Base-by-base conservation (phyloP, 92 coral and sea anemone genomes). In the Siderastrea radians region DNA sequence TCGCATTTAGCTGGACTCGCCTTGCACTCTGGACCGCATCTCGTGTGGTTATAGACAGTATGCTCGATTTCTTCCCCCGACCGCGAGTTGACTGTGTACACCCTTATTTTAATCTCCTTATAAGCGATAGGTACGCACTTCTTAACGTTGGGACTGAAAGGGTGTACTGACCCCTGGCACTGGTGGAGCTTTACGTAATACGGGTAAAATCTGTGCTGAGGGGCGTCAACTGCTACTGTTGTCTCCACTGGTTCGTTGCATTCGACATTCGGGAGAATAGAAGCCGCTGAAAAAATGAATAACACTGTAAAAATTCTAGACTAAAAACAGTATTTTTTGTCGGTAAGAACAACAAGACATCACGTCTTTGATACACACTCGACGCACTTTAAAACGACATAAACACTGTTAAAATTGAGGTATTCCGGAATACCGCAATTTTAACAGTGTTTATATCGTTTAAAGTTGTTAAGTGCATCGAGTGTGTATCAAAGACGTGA, bases 141-240 rank as follows among this genome's bases (percentile, higher is more conserved):
- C 8, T 80, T 76, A 46, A 85, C 61, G 58, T 82, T 79, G 19
- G 98, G 98, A 11, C 80, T 76, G 47, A n/a, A 26, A 0, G 0
- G 2, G 1, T 63, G 59, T 52, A 87, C 91, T 15, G 98, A 91
- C 3, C 98, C 98, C 6, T 93, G 88, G 69, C 98, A 95, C 0
- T 92, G 93, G 65, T 93, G 87, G 7, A 95, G 81, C 61, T 71
- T 76, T 17, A 95, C 84, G 63, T 82, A 88, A 77, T 86, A 93
- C 0, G 98, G 98, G 66, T 68, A 86, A 38, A 69, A 89, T 26
- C 72, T 79, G 66, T 91, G 92, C 12, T 50, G 79, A 8, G 94
- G 93, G 46, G 74, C 75, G 65, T 87, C 96, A 5, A 93, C 62
- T 63, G 93, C 85, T 8, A 95, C 93, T 3, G 90, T 81, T 57